Evolutionary conservation across 1,140 invertebrate genomes (phyloP).

Genomic region (Belonocnema kinseyi): DNA sequence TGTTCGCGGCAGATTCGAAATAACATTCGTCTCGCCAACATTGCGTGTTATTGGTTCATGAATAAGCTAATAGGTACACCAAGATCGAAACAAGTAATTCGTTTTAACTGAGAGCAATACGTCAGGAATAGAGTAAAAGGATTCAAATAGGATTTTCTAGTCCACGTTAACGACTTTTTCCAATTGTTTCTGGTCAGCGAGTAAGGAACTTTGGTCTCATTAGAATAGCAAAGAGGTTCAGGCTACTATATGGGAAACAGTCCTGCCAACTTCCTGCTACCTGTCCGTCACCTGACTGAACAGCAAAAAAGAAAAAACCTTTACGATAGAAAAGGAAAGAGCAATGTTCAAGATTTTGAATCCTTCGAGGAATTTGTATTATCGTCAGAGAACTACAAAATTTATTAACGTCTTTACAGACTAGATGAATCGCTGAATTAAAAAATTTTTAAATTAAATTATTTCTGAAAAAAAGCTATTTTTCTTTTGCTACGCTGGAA

Average conservation of each 20-base stretch:
- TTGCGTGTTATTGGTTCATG: conserved; percentile 62
- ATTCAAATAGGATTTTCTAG: conserved; percentile 49
- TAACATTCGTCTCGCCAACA: conserved; percentile 52
- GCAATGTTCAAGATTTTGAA: background rate
- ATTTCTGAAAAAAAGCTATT: no score
- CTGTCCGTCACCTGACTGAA: no score
- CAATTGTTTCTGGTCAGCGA: conserved; percentile 5
- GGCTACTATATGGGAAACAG: no score
- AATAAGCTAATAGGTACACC: conserved; percentile 56
- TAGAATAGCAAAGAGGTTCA: background rate
- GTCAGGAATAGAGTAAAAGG: conserved; percentile 41
- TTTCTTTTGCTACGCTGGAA: no score
- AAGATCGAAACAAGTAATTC: conserved; percentile 54
- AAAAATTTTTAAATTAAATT: no score
- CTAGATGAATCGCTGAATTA: no score
- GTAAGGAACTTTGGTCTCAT: background rate
- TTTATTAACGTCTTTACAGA: no score
- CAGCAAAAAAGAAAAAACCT: no score
- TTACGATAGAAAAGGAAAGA: background rate
- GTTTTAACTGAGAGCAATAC: conserved; percentile 51
- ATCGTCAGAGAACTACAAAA: no score
- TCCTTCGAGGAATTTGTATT: background rate
- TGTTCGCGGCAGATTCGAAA: conserved; percentile 37
- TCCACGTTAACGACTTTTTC: conserved; percentile 11
- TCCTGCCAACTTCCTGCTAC: no score